A percentile compares a stretch with the other conserved stretches of the same genome.
phyloP scores from a whole-genome alignment of 1,140 invertebrate genomes.

The Ruditapes philippinarum region DNA sequence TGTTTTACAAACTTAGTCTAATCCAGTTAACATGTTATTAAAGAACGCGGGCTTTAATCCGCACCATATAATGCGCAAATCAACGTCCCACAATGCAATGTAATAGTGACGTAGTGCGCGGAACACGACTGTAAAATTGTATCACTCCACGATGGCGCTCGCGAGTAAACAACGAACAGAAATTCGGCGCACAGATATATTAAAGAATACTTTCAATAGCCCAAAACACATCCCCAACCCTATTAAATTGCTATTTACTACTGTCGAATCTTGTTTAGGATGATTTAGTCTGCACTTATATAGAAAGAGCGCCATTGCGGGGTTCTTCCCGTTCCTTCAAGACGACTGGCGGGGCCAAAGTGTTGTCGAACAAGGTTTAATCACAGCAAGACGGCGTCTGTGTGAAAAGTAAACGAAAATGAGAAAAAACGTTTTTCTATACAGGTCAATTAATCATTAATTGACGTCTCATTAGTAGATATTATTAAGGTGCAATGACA shows the following conservation, averaged over 20 bases:
- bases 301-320: not conserved
- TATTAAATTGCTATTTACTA: conserved; percentile 19
- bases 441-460: conserved; percentile 36
- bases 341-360: not conserved
- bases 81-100: not conserved
- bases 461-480: conserved; percentile 28
- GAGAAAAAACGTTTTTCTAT: not conserved
- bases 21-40: conserved; percentile 10
- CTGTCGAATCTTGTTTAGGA: not conserved
- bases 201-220: not conserved
- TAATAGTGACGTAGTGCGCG: not conserved
- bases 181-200: not conserved
- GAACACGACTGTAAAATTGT: conserved; percentile 39
- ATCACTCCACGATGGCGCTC: not conserved
- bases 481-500: not conserved
- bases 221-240: not conserved
- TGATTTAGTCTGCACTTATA: not conserved
- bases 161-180: conserved; percentile 22
- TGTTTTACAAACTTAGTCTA: conserved; percentile 13
- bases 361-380: conserved; percentile 13
- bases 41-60: conserved; percentile 5
- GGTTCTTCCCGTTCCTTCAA: not conserved
- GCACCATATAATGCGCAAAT: not conserved
- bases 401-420: not conserved
- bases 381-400: conserved; percentile 7